A percentile compares a stretch with the other conserved stretches of the same genome.
Conservation (phyloP, 2,888 invertebrate genomes). For the Spicauda simplicius region DNA sequence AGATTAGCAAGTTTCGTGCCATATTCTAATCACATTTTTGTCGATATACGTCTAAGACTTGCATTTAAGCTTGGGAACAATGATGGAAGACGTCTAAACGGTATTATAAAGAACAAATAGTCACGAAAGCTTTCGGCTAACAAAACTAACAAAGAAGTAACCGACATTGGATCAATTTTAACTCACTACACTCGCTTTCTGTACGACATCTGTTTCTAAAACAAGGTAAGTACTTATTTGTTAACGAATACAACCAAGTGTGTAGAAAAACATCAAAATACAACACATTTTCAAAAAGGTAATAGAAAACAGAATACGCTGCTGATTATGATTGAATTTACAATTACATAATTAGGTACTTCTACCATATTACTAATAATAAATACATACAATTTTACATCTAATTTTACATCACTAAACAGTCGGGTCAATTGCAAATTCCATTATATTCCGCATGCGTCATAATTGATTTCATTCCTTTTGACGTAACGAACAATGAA, state of each 20-base stretch:
- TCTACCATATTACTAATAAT: too few species aligned
- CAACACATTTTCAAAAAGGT: too few species aligned
- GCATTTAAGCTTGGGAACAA: conserved; percentile 63
- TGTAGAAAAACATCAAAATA: background rate
- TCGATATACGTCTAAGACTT: conserved; percentile 66
- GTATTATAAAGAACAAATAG: conserved; percentile 50
- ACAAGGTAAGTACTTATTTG: background rate
- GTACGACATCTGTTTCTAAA: background rate
- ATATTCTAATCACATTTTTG: conserved; percentile 68
- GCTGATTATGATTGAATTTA: too few species aligned
- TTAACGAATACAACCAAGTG: background rate
- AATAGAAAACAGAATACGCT: too few species aligned
- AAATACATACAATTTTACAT: too few species aligned
- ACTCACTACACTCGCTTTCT: conserved; percentile 18
- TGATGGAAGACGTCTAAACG: conserved; percentile 58
- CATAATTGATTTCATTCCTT: too few species aligned
- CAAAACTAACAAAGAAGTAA: conserved; percentile 38
- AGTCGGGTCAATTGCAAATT: too few species aligned
- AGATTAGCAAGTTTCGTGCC: conserved; percentile 67
- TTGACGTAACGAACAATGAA: too few species aligned
- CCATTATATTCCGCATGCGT: too few species aligned
- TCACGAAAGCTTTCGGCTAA: conserved; percentile 36
- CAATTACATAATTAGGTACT: too few species aligned
- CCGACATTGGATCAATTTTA: conserved; percentile 10
- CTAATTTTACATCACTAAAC: too few species aligned